These are phyloP conservation scores for Stenichneumon culpator DNA, from an alignment of 2,888 invertebrate species.

Conservation along the genomic window DNA sequence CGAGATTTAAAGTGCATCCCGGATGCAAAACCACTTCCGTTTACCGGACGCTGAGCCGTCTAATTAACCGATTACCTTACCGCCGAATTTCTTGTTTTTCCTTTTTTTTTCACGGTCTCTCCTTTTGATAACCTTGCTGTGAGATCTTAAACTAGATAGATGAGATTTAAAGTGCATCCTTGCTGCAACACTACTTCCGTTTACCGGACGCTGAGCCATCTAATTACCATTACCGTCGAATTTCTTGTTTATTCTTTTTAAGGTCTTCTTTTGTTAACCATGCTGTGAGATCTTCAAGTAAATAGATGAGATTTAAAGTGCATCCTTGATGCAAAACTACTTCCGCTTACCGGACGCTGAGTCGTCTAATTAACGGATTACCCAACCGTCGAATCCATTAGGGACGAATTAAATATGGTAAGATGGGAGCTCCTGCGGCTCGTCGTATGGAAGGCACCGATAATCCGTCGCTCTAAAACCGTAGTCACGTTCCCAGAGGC, in stretches of 20 bases:
- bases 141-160: not conserved
- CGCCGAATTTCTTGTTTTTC: not conserved
- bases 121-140: too few relatives aligned
- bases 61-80: too few relatives aligned
- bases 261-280: too few relatives aligned
- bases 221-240: too few relatives aligned
- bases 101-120: too few relatives aligned
- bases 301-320: not conserved
- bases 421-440: slow-evolving; percentile 22
- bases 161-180: not conserved
- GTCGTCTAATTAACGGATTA: slow-evolving; percentile 23
- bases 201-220: not conserved
- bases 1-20: too few relatives aligned
- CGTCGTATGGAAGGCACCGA: slow-evolving; percentile 30
- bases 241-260: too few relatives aligned
- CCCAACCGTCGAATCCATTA: slow-evolving; percentile 36
- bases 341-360: not conserved
- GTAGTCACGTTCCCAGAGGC: slow-evolving; percentile 52
- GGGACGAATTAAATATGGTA: slow-evolving; percentile 19
- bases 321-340: not conserved
- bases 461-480: slow-evolving; percentile 61
- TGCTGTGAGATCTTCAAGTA: not conserved
- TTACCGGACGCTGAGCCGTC: too few relatives aligned
- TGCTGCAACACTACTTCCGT: slow-evolving; percentile 9
- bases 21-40: too few relatives aligned